A percentile compares a stretch with the other conserved stretches of the same genome.
These are phyloP conservation scores for Sebastes elongatus DNA, from an alignment of 2,797 vertebrate species.

Conservation along the genomic window DNA sequence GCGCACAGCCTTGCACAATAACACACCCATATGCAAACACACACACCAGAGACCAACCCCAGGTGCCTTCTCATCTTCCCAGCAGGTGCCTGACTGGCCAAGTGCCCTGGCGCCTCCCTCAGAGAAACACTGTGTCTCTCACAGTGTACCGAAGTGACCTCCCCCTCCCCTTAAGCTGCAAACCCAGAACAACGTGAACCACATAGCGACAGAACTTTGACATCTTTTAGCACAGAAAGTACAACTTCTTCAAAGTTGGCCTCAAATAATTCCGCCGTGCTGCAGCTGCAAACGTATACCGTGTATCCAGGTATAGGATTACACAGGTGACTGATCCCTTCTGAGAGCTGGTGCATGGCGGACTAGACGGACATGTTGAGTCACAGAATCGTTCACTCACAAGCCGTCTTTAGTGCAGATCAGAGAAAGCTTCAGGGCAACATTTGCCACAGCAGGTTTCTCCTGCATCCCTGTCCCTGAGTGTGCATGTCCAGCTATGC, in stretches of 20 bases:
- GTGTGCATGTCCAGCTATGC: slow-evolving; percentile 8
- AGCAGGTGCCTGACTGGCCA: slow-evolving; percentile 57
- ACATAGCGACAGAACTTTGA: slow-evolving; percentile 32
- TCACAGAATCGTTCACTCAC: slow-evolving; percentile 26
- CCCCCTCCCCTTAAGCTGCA: slow-evolving; percentile 3
- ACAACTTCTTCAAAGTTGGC: slow-evolving; percentile 49
- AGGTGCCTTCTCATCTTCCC: slow-evolving; percentile 60
- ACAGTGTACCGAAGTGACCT: slow-evolving; percentile 46
- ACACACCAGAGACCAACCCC: slow-evolving; percentile 30
- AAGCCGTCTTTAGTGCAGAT: slow-evolving; percentile 44
- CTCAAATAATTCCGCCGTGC: slow-evolving; percentile 5
- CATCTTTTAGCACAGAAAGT: slow-evolving; percentile 29
- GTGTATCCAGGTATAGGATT: slow-evolving; percentile 16
- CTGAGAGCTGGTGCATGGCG: slow-evolving; percentile 2
- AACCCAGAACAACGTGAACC: slow-evolving; percentile 59
- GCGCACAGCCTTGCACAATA: not conserved
- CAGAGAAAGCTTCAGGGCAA: slow-evolving; percentile 42
- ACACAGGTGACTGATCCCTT: slow-evolving; percentile 31
- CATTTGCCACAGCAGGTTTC: slow-evolving; percentile 45
- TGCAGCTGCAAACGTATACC: not conserved
- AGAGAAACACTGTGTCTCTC: slow-evolving; percentile 50
- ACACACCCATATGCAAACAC: not conserved
- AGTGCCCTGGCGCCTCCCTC: slow-evolving; percentile 52
- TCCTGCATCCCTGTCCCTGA: not conserved
- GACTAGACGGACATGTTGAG: slow-evolving; percentile 34